These are phyloP conservation scores for Gryllus longicercus DNA, from an alignment of 2,888 invertebrate genomes.

Conservation along the genomic window DNA sequence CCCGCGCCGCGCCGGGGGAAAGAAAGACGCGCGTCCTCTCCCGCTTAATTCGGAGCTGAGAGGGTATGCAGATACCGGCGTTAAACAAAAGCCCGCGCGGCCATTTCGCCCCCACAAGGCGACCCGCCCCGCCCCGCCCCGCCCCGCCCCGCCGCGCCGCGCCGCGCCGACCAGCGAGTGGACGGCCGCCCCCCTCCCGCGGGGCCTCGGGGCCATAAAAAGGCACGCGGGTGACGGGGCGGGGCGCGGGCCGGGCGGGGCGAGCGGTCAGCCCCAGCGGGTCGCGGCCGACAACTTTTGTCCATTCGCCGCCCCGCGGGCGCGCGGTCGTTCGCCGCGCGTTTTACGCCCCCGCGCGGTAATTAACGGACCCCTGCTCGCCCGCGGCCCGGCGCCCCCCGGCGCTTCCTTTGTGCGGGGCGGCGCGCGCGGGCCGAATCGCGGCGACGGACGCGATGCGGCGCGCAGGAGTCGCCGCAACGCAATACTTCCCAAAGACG, in stretches of 20 bases:
- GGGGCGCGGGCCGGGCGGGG: constrained; percentile 20
- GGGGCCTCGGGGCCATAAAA: not conserved
- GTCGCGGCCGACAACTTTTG: constrained; percentile 19
- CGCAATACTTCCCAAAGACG: no score
- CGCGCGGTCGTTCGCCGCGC: not conserved
- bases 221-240: not conserved
- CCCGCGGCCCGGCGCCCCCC: no score
- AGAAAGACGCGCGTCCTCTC: not conserved
- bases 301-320: not conserved
- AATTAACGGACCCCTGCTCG: not conserved
- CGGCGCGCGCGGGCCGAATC: no score
- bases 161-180: not conserved
- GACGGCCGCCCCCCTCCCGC: not conserved
- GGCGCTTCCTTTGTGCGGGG: no score
- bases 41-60: not conserved
- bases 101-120: constrained; percentile 5
- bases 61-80: constrained; percentile 9
- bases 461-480: no score
- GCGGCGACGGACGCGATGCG: no score
- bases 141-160: constrained; percentile 12
- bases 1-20: not conserved
- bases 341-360: constrained; percentile 6
- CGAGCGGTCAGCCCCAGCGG: not conserved
- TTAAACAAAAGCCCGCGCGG: not conserved
- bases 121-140: constrained; percentile 4